These are phyloP conservation scores for Bursaphelenchus okinawaensis DNA, from an alignment of 2,888 invertebrate genomes.

Conservation along the genomic window DNA sequence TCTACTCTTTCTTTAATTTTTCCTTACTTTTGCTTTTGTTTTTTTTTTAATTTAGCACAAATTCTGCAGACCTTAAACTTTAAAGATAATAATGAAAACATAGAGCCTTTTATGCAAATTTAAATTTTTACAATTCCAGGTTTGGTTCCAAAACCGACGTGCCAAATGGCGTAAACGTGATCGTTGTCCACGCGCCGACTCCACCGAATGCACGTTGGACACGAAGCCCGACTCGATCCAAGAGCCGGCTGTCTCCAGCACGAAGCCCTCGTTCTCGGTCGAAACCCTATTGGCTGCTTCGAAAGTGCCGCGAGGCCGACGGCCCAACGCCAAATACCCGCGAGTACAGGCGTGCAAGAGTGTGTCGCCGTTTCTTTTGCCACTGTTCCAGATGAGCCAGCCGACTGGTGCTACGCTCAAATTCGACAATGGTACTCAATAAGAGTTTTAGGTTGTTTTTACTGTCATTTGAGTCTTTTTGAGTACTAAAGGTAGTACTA, in stretches of 20 bases:
- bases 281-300: slow-evolving; percentile 61
- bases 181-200: slow-evolving; percentile 24
- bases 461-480: background rate
- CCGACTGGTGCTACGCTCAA: slow-evolving; percentile 60
- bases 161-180: slow-evolving; percentile 99
- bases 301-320: slow-evolving; percentile 61
- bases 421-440: slow-evolving; percentile 2
- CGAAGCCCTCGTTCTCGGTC: slow-evolving; percentile 58
- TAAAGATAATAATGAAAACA: background rate
- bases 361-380: slow-evolving; percentile 59
- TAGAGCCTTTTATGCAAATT: background rate
- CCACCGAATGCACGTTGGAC: background rate
- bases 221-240: background rate
- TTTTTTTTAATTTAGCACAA: background rate
- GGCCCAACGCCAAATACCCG: slow-evolving; percentile 62
- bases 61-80: background rate
- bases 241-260: background rate
- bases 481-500: background rate
- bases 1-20: no score
- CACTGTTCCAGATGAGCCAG: slow-evolving; percentile 61
- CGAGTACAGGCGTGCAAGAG: slow-evolving; percentile 62
- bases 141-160: slow-evolving; percentile 98
- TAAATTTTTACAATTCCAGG: slow-evolving; percentile 65
- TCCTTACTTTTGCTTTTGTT: no score
- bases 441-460: no score